Conservation (phyloP, 2,888 invertebrate genomes). For the Orchesella flavescens region DNA sequence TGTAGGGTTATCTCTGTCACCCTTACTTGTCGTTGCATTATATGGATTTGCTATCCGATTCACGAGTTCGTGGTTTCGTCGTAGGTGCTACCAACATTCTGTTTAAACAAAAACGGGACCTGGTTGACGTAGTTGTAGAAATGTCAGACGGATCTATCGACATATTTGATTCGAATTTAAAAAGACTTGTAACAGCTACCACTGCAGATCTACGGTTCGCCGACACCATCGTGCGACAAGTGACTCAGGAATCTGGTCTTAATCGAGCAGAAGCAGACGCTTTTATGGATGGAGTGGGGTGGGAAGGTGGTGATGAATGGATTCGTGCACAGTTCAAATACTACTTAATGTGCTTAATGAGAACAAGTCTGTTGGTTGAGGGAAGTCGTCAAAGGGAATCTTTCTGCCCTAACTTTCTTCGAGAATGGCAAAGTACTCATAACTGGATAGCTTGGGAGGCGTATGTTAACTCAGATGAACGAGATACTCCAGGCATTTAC, state of each 20-base stretch:
- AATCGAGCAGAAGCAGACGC: slow-evolving; percentile 78
- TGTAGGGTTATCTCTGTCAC: slow-evolving; percentile 89
- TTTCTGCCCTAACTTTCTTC: slow-evolving; percentile 88
- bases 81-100: slow-evolving; percentile 99
- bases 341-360: slow-evolving; percentile 82
- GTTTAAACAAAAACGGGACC: slow-evolving; percentile 93
- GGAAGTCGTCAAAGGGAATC: slow-evolving; percentile 78
- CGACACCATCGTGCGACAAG: slow-evolving; percentile 89
- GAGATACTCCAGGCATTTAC: slow-evolving; percentile 77
- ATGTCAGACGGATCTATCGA: slow-evolving; percentile 90
- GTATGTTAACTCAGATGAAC: slow-evolving; percentile 77
- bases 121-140: slow-evolving; percentile 94
- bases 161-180: slow-evolving; percentile 84
- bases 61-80: slow-evolving; percentile 83
- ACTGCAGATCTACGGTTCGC: slow-evolving; percentile 97
- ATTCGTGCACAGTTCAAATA: slow-evolving; percentile 84
- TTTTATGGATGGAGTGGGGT: slow-evolving; percentile 83
- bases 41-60: slow-evolving; percentile 90
- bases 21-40: slow-evolving; percentile 97
- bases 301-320: slow-evolving; percentile 98
- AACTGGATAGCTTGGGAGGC: slow-evolving; percentile 90
- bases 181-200: slow-evolving; percentile 88
- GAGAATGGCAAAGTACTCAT: slow-evolving; percentile 89
- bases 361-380: slow-evolving; percentile 84
- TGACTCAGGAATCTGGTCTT: slow-evolving; percentile 76